These are phyloP conservation scores for Pyrrhura leucotis DNA, from an alignment of 2,797 vertebrate species.

Conservation along the genomic window DNA sequence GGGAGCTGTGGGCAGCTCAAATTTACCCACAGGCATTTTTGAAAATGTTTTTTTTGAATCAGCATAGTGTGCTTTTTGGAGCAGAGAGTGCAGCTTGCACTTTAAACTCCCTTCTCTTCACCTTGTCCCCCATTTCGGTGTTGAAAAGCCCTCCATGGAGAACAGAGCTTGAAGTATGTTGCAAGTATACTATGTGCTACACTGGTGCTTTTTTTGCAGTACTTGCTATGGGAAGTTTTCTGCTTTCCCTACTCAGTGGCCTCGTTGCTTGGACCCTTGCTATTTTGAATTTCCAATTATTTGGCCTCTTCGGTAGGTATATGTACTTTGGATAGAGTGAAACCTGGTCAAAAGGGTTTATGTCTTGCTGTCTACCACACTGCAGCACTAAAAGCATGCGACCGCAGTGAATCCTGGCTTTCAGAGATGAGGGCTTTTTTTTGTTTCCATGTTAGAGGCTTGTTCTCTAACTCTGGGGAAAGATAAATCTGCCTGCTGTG, in stretches of 20 bases:
- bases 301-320: background rate
- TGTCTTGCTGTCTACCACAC: background rate
- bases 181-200: background rate
- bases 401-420: background rate
- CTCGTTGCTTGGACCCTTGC: background rate
- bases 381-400: background rate
- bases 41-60: conserved; percentile 78
- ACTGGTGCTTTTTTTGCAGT: background rate
- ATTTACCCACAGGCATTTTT: conserved; percentile 85
- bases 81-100: conserved; percentile 69
- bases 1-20: conserved; percentile 86
- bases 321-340: background rate
- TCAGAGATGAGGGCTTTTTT: background rate
- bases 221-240: background rate
- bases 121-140: conserved; percentile 27
- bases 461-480: background rate
- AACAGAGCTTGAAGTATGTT: background rate
- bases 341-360: background rate
- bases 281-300: background rate
- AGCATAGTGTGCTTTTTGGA: conserved; percentile 80
- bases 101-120: conserved; percentile 45
- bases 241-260: background rate
- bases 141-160: conserved; percentile 27
- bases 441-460: background rate
- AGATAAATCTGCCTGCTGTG: background rate